Base-by-base conservation (phyloP, 2,888 invertebrate species). In the Clanis bilineata region DNA sequence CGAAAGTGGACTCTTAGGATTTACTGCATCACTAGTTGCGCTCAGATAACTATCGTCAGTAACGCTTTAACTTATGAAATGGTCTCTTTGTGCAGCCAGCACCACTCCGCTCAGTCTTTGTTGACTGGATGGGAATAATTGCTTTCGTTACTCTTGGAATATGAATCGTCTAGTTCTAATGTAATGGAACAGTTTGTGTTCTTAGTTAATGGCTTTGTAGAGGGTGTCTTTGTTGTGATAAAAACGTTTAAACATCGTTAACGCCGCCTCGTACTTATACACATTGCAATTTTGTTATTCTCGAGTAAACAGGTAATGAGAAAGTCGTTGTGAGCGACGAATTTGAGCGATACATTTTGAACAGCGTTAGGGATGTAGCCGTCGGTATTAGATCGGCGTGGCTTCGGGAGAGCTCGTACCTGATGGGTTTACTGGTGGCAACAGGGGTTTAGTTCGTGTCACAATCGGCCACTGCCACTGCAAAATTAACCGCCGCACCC, bases 371-470 rank as follows among this genome's bases (percentile, higher is more conserved):
- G 18, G 32, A 32, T 18, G 32, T 71, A 65, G 62, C 71, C 71
- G 64, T 64, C 70, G 70, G 72, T 85, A 85, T 83, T 82, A 84
- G 83, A 79, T 83, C 74, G 75, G 65, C 67, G 73, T 66, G 32
- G 18, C 32, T 28, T 51, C 69, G 67, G 59, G 64, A 69, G 64
- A 66, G 66, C 74, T 82, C 76, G 75, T 82, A 90, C 89, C 90
- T 91, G 90, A 90, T 85, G 88, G 90, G 81, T 81, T 88, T 87
- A 87, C 82, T 76, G 80, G 77, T 84, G 85, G 86, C 87, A 86
- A 84, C 85, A 82, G 85, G 68, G 88, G 85, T 85, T 92, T 90
- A 90, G 85, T 86, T 79, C 72, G 72, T 86, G 90, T 90, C 90
- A 91, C 88, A 90, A 89, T 85, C 82, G 85, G 84, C 77, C 79